Base-by-base conservation (phyloP, 2,888 invertebrate genomes). In the Proisotoma minuta region DNA sequence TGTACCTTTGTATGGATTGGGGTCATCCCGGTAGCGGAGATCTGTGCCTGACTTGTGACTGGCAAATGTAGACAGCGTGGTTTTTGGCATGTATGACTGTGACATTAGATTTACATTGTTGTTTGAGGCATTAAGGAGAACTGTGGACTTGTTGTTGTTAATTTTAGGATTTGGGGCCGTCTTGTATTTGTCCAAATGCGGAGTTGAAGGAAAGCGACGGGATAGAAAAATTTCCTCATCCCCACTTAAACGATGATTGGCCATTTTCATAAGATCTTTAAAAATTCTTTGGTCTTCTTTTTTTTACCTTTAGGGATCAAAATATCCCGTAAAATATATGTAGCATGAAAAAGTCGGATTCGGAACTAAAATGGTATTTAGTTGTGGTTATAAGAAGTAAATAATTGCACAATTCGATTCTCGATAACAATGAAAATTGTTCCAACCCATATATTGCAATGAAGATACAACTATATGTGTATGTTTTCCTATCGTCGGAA, bases 1-100 rank as follows among this genome's bases (percentile, higher is more conserved):
- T n/a, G n/a, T n/a, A n/a, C n/a, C n/a, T 68, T 69, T 73, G 65
- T 74, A 74, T 12, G 74, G 74, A 60, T 74, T 74, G 8, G 74
- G 74, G 52, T 74, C 74, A 60, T 74, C 74, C 40, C 65, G 62
- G 51, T 72, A 73, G 29, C 70, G 61, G n/a, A 63, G 22, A 43
- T 67, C 67, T 10, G 28, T 50, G 15, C 58, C 39, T 15, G 58
- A 60, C 23, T 59, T 62, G 43, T 69, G 61, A 47, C 66, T 65
- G 39, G 67, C 61, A 57, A 74, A 74, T 20, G 72, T 74, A 2
- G 71, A 70, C 34, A 74, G 69, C 8, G 67, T 70, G 10, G 59
- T 66, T 56, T 65, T 63, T 27, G 69, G 69, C 63, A 65, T 69
- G 57, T 66, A 65, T 4, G 69, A 65, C 12, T 57, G 54, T 5